Base-by-base conservation (phyloP, 2,797 vertebrate species). In the Phoebastria nigripes region DNA sequence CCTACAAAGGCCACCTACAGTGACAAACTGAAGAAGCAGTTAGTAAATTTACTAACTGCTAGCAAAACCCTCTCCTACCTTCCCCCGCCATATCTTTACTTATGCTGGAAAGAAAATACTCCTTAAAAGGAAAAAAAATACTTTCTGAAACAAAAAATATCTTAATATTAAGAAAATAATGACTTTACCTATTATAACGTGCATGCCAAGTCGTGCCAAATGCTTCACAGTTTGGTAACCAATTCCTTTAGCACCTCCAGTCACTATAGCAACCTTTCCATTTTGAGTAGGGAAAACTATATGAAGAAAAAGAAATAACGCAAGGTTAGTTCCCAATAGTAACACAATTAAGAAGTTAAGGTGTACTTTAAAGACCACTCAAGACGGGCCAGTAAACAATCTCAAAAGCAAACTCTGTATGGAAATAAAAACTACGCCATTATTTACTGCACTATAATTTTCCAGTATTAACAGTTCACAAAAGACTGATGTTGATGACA, bases 221-320 rank as follows among this genome's bases (percentile, higher is more conserved):
- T 98, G 98, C 97, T 96, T 98, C 33, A 98, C 98, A 15, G 99
- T 99, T 95, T 98, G 97, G 90, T 97, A 99, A 87, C 99, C 99
- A 94, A 99, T 99, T 95, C 99, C 99, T 96, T 98, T 98, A 92
- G 98, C 96, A 46, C 99, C 99, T 87, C 99, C 99, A 15, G 99
- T 99, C 97, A 99, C 99, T 90, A 99, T 98, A 97, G 98, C 99
- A 97, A 99, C 99, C 88, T 98, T 98, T 97, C 98, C 99, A 87
- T 98, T 98, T 96, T 99, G 99, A 85, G 92, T 97, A 91, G 98
- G 98, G 67, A 99, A 96, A 96, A 94, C 99, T 99, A 96, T 80
- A 92, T 33, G 47, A 93, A 94, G 72, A 97, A 73, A 97, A 86
- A 98, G 73, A 93, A 96, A 95, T 54, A 98, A 81, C 0, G 3